Percentiles rank a stretch among this genome's conserved stretches.
These are phyloP conservation scores for Luidia sarsii DNA, from an alignment of 53 echinoderm and acorn worm genomes.

Conservation along the genomic window DNA sequence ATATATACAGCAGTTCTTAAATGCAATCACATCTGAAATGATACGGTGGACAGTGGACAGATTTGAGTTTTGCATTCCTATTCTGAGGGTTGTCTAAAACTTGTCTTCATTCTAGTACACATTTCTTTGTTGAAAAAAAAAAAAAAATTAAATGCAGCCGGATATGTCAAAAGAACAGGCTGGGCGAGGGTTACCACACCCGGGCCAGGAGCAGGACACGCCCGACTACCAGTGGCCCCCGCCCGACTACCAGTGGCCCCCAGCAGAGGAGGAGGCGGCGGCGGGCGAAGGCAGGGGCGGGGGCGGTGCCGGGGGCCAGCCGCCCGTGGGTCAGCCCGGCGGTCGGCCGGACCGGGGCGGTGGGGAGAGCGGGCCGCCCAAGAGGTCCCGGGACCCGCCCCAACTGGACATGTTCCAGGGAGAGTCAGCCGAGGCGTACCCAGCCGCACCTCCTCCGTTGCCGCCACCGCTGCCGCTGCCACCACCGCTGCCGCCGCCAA, in stretches of 20 bases:
- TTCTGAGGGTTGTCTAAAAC: too few species aligned
- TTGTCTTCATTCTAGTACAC: too few species aligned
- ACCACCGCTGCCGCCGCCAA: too few species aligned
- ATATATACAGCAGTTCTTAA: too few species aligned
- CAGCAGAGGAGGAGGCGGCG: background rate
- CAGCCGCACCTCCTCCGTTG: too few species aligned
- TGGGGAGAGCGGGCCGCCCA: background rate
- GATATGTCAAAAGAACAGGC: constrained; percentile 5
- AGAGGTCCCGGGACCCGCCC: too few species aligned
- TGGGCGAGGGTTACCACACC: background rate
- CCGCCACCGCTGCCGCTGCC: too few species aligned
- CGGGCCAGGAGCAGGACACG: background rate
- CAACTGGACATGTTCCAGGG: constrained; percentile 22
- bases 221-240: constrained; percentile 51
- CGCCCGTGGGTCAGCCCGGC: background rate
- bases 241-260: constrained; percentile 51
- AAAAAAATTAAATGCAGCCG: background rate
- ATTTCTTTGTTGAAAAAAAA: too few species aligned
- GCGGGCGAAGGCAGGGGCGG: background rate
- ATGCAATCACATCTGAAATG: too few species aligned
- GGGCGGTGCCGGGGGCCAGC: background rate
- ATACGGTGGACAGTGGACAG: too few species aligned
- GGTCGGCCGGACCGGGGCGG: background rate
- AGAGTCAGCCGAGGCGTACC: too few species aligned
- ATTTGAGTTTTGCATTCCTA: too few species aligned